Evolutionary conservation across 1,140 invertebrate genomes (phyloP).

Genomic region (Oscheius sp.): DNA sequence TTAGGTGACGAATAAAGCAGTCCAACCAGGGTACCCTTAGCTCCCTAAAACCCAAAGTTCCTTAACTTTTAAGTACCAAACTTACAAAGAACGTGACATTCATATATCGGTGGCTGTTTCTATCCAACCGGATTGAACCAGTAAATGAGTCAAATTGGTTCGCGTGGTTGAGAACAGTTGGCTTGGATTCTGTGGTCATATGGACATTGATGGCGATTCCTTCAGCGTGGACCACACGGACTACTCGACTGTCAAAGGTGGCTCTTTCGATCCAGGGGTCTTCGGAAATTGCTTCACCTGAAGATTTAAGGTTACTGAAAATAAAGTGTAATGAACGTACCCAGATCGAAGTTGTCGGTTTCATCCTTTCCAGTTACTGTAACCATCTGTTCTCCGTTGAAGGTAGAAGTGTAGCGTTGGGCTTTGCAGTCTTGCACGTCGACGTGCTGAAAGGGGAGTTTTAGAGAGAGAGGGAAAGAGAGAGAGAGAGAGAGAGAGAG

Average conservation of each 20-base stretch:
- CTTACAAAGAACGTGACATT: constrained; percentile 50
- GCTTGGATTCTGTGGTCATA: constrained; percentile 39
- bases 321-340: constrained; percentile 38
- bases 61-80: not conserved
- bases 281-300: constrained; percentile 10
- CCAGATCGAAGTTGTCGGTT: constrained; percentile 45
- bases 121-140: constrained; percentile 49
- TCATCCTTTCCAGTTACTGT: constrained; percentile 39
- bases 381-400: constrained; percentile 53
- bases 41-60: constrained; percentile 37
- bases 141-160: constrained; percentile 46
- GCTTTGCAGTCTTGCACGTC: constrained; percentile 51
- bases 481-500: no score
- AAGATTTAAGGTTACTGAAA: not conserved
- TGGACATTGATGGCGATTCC: constrained; percentile 44
- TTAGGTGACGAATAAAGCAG: constrained; percentile 44
- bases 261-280: constrained; percentile 51
- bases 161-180: constrained; percentile 43
- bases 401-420: constrained; percentile 49
- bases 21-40: constrained; percentile 49
- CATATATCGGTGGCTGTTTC: constrained; percentile 49
- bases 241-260: constrained; percentile 36
- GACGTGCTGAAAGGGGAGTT: constrained; percentile 40
- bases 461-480: not conserved
- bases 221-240: constrained; percentile 49